These are phyloP conservation scores for Brachypodius melanocephalos DNA, from an alignment of 2,113 vertebrate species.

Conservation along the genomic window DNA sequence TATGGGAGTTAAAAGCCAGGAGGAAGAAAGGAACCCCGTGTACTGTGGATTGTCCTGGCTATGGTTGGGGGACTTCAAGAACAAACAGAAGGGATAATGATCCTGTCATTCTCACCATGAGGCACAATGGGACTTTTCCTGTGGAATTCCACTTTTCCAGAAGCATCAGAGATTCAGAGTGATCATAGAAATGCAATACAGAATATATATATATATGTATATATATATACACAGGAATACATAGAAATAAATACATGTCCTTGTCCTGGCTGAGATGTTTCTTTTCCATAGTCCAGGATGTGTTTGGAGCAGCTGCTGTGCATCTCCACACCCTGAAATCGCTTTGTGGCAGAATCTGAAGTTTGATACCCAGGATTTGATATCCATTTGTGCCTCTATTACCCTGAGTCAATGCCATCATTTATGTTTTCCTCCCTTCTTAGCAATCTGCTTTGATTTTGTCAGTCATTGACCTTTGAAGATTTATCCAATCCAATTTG, in stretches of 20 bases:
- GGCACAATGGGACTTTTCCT: neutral
- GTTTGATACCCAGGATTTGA: neutral
- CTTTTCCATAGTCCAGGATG: fast-evolving
- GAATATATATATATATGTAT: too few species aligned
- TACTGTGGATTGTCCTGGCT: neutral
- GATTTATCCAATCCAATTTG: neutral
- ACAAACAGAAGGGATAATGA: neutral
- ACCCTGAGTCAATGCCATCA: neutral
- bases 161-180: neutral
- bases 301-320: neutral
- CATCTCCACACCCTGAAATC: neutral
- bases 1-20: neutral
- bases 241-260: neutral
- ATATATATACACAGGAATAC: neutral
- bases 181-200: neutral
- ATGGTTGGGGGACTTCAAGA: neutral
- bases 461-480: slow-evolving; percentile 10
- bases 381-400: neutral
- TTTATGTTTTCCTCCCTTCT: neutral
- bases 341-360: neutral
- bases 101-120: neutral
- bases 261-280: neutral
- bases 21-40: neutral
- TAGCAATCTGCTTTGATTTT: neutral
- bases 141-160: neutral